Base-by-base conservation (phyloP, 2,113 vertebrate genomes). In the Forbesichthys papilliferus region DNA sequence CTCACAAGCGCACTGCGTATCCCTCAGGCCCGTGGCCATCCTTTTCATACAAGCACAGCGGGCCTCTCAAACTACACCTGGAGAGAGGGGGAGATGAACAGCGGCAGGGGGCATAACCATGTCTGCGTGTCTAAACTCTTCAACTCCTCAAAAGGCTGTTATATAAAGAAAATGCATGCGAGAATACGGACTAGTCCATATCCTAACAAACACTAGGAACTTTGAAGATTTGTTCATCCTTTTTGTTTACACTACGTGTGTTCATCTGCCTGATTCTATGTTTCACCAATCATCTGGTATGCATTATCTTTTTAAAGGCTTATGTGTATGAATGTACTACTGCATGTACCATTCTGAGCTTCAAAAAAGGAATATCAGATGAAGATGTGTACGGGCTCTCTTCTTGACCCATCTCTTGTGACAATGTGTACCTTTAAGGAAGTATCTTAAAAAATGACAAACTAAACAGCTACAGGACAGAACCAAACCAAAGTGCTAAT, bases 401-500 rank as follows among this genome's bases (percentile, higher is more conserved):
- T 9, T 42, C 36, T 62, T 54, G 58, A 3, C 0, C 36, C 36
- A 42, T 42, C 36, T 42, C 36, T 42, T 42, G 7, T 42, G 36
- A 1, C 36, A 42, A 8, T 42, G 36, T 42, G 36, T 42, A 42
- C 36, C 36, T 42, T 42, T 42, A 42, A 5, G 36, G 4, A 42
- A 8, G 36, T 8, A 42, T 6, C 5, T 42, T 42, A 42, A 42
- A 42, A 42, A 27, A 42, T 5, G 36, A 42, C 4, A 42, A 42
- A 42, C 36, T 42, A 42, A 42, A 42, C 36, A 42, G 13, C 49
- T 14, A 14, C 10, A 56, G 1, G 54, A 42, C 36, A 42, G 36
- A 42, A 42, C 36, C 7, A 73, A 74, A 70, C 56, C 52, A 7
- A n/a, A 14, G 55, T 51, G 46, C 53, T 59, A 71, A 71, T 69